Evolutionary conservation across 2,797 vertebrate species (phyloP).

Genomic region (Zenarchopterus dispar): DNA sequence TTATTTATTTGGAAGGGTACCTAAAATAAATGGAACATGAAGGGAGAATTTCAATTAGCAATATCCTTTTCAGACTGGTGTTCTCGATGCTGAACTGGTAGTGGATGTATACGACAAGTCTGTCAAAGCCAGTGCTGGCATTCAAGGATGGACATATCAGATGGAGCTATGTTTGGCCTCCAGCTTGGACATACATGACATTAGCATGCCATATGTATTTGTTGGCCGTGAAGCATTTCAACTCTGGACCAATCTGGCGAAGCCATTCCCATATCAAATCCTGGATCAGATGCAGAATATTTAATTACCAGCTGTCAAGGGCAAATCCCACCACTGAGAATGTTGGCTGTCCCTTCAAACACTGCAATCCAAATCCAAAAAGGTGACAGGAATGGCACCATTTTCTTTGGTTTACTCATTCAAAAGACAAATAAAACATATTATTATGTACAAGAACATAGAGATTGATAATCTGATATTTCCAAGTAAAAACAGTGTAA

Average conservation of each 20-base stretch:
- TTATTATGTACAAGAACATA: no score
- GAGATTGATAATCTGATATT: no score
- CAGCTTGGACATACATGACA: conserved; percentile 1
- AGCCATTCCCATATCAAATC: conserved; percentile 8
- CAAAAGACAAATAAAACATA: no score
- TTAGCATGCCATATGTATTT: conserved; percentile 8
- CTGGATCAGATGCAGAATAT: conserved; percentile 18
- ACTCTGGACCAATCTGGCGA: conserved; percentile 11
- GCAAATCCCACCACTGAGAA: background rate
- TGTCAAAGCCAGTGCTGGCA: background rate
- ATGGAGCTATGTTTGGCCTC: conserved; percentile 23
- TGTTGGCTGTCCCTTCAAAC: conserved; percentile 1
- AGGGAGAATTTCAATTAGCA: no score
- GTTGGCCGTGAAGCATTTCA: conserved; percentile 1
- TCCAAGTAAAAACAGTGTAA: no score
- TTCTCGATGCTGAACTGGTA: background rate
- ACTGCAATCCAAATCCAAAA: background rate
- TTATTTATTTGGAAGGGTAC: no score
- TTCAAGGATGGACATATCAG: background rate
- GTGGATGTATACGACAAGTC: background rate
- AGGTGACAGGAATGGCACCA: background rate
- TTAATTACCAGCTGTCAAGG: conserved; percentile 32
- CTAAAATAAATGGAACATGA: no score
- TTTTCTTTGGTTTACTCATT: background rate
- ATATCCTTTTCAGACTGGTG: no score